Conservation (phyloP, 2,797 vertebrate species). For the Tenualosa thibaudeaui region DNA sequence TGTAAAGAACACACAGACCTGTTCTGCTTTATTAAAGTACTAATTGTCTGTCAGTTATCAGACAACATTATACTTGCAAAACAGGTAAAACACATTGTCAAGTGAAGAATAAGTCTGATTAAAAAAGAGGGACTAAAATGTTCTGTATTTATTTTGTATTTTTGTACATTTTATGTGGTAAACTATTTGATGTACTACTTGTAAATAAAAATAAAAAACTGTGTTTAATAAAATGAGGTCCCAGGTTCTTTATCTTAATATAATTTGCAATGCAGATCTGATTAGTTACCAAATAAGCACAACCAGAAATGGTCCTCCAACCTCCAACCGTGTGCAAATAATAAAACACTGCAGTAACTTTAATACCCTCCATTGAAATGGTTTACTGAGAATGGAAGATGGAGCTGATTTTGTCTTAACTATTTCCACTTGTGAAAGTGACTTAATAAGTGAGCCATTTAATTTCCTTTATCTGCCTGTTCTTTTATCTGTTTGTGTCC, state of each 20-base stretch:
- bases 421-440: neutral
- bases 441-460: slow-evolving; percentile 58
- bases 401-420: neutral
- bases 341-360: neutral
- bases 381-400: neutral
- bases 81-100: slow-evolving; percentile 18
- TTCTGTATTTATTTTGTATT: slow-evolving; percentile 29
- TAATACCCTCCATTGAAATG: neutral
- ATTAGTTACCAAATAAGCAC: neutral
- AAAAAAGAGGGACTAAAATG: slow-evolving; percentile 16
- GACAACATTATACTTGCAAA: neutral
- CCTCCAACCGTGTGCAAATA: neutral
- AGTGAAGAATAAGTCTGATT: neutral
- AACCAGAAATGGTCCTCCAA: neutral
- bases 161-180: slow-evolving; percentile 43
- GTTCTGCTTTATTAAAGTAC: neutral
- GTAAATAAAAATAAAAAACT: slow-evolving; percentile 51
- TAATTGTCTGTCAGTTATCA: neutral
- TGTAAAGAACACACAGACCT: neutral
- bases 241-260: neutral
- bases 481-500: neutral
- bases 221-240: slow-evolving; percentile 2
- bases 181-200: slow-evolving; percentile 46
- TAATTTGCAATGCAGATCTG: neutral
- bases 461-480: slow-evolving; percentile 37